Conservation (phyloP, 2,113 vertebrate genomes). For the Eulemur rufifrons region DNA sequence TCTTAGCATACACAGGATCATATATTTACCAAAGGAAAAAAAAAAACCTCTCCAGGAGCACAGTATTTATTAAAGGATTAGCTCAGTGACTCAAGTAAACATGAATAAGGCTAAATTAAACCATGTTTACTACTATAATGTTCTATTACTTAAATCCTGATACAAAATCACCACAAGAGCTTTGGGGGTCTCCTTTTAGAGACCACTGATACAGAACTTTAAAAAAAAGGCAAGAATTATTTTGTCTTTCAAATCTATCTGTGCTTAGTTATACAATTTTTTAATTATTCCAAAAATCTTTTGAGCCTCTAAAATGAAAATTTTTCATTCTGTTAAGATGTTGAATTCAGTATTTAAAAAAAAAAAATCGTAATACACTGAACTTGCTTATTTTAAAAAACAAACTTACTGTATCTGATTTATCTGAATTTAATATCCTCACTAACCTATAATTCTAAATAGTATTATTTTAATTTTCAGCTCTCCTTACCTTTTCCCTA, state of each 20-base stretch:
- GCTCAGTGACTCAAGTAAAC: slow-evolving; percentile 79
- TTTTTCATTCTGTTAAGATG: background rate
- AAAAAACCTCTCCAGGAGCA: slow-evolving; percentile 69
- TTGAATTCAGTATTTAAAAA: slow-evolving; percentile 23
- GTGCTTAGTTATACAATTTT: background rate
- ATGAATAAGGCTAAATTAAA: slow-evolving; percentile 70
- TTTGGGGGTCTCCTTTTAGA: slow-evolving; percentile 52
- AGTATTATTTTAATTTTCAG: slow-evolving; percentile 25
- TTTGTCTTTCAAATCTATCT: slow-evolving; percentile 29
- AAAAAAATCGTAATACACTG: slow-evolving; percentile 12
- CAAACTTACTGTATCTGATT: background rate
- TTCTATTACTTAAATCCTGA: slow-evolving; percentile 65
- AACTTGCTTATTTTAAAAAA: slow-evolving; percentile 7
- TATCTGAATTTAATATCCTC: background rate
- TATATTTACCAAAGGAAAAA: slow-evolving; percentile 78
- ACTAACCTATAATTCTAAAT: background rate
- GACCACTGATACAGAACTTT: background rate
- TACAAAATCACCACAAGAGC: slow-evolving; percentile 62
- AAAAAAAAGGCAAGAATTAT: background rate
- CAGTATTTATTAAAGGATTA: slow-evolving; percentile 85
- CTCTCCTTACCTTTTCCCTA: background rate
- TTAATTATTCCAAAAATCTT: slow-evolving; percentile 34
- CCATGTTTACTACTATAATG: slow-evolving; percentile 67
- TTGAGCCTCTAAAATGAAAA: slow-evolving; percentile 43
- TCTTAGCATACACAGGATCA: slow-evolving; percentile 74